Evolutionary conservation across 2,888 invertebrate genomes (phyloP).

Genomic region (Torymus tubicola): DNA sequence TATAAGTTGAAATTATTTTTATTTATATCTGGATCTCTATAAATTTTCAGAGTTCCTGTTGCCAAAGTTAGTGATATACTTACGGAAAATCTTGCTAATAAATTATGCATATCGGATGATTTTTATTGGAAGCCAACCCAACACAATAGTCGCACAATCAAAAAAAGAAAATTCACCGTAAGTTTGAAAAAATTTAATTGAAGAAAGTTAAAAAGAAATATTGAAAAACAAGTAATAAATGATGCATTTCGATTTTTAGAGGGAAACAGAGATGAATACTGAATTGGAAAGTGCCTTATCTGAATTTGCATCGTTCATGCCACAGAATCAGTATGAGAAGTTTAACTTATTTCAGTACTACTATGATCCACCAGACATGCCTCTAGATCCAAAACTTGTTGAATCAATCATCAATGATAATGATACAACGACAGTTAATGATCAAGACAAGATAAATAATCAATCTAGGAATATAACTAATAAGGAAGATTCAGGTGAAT

Average conservation of each 20-base stretch:
- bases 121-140: not conserved
- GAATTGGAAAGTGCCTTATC: too few relatives aligned
- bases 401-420: conserved; percentile 48
- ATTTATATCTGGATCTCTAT: not conserved
- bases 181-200: not conserved
- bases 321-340: conserved; percentile 66
- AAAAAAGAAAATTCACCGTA: too few relatives aligned
- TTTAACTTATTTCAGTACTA: conserved; percentile 80
- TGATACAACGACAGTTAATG: not conserved
- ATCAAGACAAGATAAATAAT: too few relatives aligned
- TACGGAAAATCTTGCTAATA: conserved; percentile 34
- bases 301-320: too few relatives aligned
- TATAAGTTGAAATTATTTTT: not conserved
- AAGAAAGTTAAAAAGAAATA: conserved; percentile 34
- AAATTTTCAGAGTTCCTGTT: conserved; percentile 52
- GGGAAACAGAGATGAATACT: too few relatives aligned
- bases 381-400: conserved; percentile 75
- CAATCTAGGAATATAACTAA: too few relatives aligned
- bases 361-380: conserved; percentile 78
- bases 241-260: too few relatives aligned
- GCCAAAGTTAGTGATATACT: conserved; percentile 53
- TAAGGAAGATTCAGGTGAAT: too few relatives aligned
- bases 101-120: not conserved
- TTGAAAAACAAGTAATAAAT: conserved; percentile 62
- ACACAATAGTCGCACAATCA: not conserved